phyloP scores from a whole-genome alignment of 2,113 vertebrate species.

The Brachyistius frenatus region DNA sequence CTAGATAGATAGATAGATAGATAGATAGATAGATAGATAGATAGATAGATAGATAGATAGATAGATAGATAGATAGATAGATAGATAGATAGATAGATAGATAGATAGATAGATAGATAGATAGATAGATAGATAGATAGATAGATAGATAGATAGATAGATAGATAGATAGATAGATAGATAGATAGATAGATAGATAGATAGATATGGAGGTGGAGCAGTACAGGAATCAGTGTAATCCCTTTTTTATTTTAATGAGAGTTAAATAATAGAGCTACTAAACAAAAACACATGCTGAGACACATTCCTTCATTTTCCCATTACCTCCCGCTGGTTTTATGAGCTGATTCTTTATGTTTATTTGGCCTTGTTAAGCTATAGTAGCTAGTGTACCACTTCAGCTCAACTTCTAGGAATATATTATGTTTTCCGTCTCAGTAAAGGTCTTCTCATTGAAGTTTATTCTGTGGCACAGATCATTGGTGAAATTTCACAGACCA shows the following conservation, averaged over 20 bases:
- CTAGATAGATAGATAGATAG: constrained; percentile 6
- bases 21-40: neutral
- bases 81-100: constrained; percentile 1
- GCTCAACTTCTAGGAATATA: constrained; percentile 13
- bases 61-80: neutral
- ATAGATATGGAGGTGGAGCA: neutral
- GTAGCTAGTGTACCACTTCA: neutral
- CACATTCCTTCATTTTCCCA: constrained; percentile 38
- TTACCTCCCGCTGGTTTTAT: constrained; percentile 23
- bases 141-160: constrained; percentile 4
- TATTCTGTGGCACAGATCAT: neutral
- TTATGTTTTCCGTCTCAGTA: constrained; percentile 11
- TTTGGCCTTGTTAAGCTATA: constrained; percentile 7
- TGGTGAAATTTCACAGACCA: constrained; percentile 18
- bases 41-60: constrained; percentile 13
- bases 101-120: constrained; percentile 2
- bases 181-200: neutral
- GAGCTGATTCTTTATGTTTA: constrained; percentile 15
- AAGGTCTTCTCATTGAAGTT: neutral
- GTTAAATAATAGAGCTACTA: constrained; percentile 43
- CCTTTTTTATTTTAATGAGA: constrained; percentile 10
- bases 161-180: neutral
- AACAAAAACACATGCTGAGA: constrained; percentile 60
- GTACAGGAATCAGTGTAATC: constrained; percentile 16
- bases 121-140: no score